Evolutionary conservation across 2,888 invertebrate species (phyloP).

Genomic region (Eupithecia tripunctaria): DNA sequence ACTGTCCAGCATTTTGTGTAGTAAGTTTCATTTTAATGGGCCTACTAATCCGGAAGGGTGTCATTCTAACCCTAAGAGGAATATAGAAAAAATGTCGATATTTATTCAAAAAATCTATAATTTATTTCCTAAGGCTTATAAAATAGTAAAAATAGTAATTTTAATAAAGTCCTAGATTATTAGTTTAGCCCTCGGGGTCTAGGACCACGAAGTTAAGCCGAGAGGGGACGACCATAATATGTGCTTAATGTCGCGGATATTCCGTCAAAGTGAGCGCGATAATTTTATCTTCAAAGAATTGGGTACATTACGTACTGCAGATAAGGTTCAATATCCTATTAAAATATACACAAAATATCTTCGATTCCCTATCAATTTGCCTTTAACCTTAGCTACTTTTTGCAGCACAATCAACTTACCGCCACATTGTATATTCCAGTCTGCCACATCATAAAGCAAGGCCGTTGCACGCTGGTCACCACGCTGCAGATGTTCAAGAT

Average conservation of each 20-base stretch:
- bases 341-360: background rate
- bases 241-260: no score
- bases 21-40: conserved; percentile 85
- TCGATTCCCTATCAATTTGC: background rate
- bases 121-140: no score
- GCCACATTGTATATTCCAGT: conserved; percentile 83
- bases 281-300: background rate
- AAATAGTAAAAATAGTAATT: no score
- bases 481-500: conserved; percentile 99
- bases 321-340: background rate
- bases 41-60: background rate
- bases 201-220: no score
- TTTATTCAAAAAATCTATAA: no score
- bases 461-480: conserved; percentile 98
- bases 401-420: background rate
- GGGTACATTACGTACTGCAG: background rate
- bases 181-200: no score
- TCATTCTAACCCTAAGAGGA: background rate
- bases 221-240: no score
- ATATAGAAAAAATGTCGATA: background rate
- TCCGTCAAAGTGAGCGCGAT: no score
- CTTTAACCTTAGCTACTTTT: no score
- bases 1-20: conserved; percentile 96
- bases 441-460: conserved; percentile 99
- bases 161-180: no score